Evolutionary conservation across 2,797 vertebrate species (phyloP), one percentile per base, ranked within the genome.

Genomic region (Poeciliopsis presidionis): DNA sequence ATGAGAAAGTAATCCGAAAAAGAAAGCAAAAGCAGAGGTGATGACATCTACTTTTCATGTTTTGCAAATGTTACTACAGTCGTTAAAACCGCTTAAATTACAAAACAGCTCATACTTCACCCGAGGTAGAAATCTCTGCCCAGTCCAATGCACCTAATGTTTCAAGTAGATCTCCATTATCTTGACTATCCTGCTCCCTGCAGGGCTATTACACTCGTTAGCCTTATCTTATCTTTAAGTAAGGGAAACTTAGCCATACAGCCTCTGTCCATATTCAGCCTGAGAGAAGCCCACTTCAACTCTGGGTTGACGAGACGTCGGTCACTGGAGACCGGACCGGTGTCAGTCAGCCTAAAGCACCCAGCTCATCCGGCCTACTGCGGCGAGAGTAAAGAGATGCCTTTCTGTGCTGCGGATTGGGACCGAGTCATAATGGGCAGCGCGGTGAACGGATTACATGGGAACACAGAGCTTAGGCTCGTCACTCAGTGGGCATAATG

Each of bases 141-240:
- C 78, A 73, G 81, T 82, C 85, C 86, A 89, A 85, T 88, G 87
- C 77, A 87, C 86, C 87, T 90, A 88, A 90, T 90, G 53, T 73
- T 74, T 72, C 83, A 80, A 85, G 86, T 87, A 86, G 79, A 91
- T 92, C 89, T 93, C 87, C 87, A 88, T 93, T 91, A 93, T 93
- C 90, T 88, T 77, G 84, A 91, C 88, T 88, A 93, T 90, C 93
- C 86, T 82, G 91, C 90, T 93, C 92, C 94, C 91, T 77, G 85
- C 79, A 86, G 93, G 90, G 86, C 91, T 82, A 92, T 94, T 94
- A 93, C 74, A 91, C 86, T 93, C 74, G 87, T 94, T 94, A 93
- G 90, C 79, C 92, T 94, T 94, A 94, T 94, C 93, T 94, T 93
- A 94, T 94, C 92, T 95, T 94, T 93, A 91, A 94, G 93, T 90